Conservation (phyloP, 2,113 vertebrate species). For the Trichechus manatus region DNA sequence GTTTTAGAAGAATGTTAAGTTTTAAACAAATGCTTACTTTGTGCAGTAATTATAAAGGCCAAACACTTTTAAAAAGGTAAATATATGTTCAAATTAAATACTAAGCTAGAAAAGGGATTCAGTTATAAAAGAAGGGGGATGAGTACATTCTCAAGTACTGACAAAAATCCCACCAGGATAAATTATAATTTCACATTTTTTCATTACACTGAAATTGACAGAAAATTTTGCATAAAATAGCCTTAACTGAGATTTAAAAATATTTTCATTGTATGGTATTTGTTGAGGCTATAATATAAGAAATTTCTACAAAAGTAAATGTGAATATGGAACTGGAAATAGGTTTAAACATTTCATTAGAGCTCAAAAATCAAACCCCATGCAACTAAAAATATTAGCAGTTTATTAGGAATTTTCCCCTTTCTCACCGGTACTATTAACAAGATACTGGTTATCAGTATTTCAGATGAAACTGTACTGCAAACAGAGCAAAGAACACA, state of each 20-base stretch:
- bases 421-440: constrained; percentile 50
- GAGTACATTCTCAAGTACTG: not conserved
- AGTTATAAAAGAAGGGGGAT: constrained; percentile 1
- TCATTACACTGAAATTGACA: constrained; percentile 39
- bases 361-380: constrained; percentile 62
- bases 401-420: constrained; percentile 68
- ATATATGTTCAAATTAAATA: constrained; percentile 65
- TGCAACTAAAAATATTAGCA: constrained; percentile 59
- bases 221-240: constrained; percentile 5
- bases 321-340: constrained; percentile 45
- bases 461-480: constrained; percentile 59
- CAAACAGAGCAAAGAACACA: constrained; percentile 59
- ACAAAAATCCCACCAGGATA: constrained; percentile 23
- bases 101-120: constrained; percentile 33
- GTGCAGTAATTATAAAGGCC: constrained; percentile 66
- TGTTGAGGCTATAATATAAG: constrained; percentile 43
- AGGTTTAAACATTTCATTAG: constrained; percentile 52
- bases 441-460: constrained; percentile 45
- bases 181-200: constrained; percentile 53
- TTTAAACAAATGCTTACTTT: constrained; percentile 64
- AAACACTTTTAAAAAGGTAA: constrained; percentile 27
- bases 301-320: constrained; percentile 46
- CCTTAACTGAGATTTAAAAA: constrained; percentile 45
- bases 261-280: constrained; percentile 55
- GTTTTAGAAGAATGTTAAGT: constrained; percentile 50